Evolutionary conservation across 2,888 invertebrate species (phyloP), one percentile per base, ranked within the genome.

Genomic region (Phania funesta): DNA sequence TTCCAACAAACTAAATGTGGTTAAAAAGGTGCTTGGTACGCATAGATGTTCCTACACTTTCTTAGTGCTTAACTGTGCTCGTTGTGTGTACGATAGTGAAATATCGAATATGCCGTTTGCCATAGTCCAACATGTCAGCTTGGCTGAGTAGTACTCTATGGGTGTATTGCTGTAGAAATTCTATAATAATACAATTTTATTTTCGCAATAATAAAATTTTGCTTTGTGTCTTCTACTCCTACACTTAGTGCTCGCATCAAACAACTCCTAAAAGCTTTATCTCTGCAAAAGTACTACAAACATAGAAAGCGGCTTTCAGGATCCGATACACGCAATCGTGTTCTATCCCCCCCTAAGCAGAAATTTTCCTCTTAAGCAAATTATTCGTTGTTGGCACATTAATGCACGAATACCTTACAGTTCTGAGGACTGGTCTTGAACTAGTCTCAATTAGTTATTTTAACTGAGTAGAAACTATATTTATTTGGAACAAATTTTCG

Each of bases 21-120:
- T 41, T 64, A 24, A 60, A 46, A 71, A 78, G 65, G 77, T 78
- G 75, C 78, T 75, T 74, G 74, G 74, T 82, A 82, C 82, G 82
- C 82, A 82, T 70, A 48, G 73, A 56, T 67, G 65, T 58, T 48
- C n/a, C 32, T 24, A 20, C 29, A 50, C 13, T 32, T 46, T 8
- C 35, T 71, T 26, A 16, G 32, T 24, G 24, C 9, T 29, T 50
- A 13, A n/a, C n/a, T 16, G 20, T 29, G 20, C 7, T 44, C 24
- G 18, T 18, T 26, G 60, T 41, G 26, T 71, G 6, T 29, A 29
- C 26, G 13, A 60, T 38, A 38, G 18, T 44, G n/a, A 41, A 68
- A 29, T n/a, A 62, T 26, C 48, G 41, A 50, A 54, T 26, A 20
- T 60, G 32, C 6, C 13, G 32, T 6, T 70, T 58, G 7, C 24